Evolutionary conservation across 2,888 invertebrate species (phyloP), one percentile per base, ranked within the genome.

Genomic region (Agriopis leucophaearia): DNA sequence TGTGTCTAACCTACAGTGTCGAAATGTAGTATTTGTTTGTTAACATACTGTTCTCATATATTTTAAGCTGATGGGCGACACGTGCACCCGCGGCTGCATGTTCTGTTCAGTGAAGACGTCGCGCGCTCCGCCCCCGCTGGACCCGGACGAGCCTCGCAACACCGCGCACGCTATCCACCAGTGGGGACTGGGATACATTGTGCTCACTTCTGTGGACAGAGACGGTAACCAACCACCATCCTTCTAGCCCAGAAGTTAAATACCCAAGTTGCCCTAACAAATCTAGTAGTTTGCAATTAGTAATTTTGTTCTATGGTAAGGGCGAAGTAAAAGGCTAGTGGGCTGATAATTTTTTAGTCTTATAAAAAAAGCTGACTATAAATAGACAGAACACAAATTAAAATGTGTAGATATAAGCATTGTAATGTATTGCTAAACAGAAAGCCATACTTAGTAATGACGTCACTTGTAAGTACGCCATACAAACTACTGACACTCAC

Each of bases 51-150:
- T 18, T 4, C 48, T 6, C 7, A 18, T 55, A 60, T 5, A 16
- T 42, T 35, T 45, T 63, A 4, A 98, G 98, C 93, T 99, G 51
- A 96, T 99, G 95, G 99, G 99, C n/a, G 99, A 99, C 89, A 99
- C 99, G 0, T 99, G 99, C 84, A 99, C 99, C 0, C 95, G 99
- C 72, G 99, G 99, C 35, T 99, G 99, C 87, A 95, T 99, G 82
- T 99, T 99, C 93, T 99, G 99, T 89, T 99, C 99, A 0, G 98
- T 99, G 56, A 99, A 99, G 95, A 99, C 99, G 0, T 96, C 99
- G 0, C 95, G 97, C 70, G 95, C 95, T 38, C 99, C 99, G 0
- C 98, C 99, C 0, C 96, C 98, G 0, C 95, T 98, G 9, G 99
- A 99, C 94, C 96, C 97, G 0, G 94, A 95, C 67, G 99, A 99